Percentiles rank a stretch among this genome's conserved stretches.
These are phyloP conservation scores for Agonopterix subpropinquella DNA, from an alignment of 2,888 invertebrate genomes.

Conservation along the genomic window DNA sequence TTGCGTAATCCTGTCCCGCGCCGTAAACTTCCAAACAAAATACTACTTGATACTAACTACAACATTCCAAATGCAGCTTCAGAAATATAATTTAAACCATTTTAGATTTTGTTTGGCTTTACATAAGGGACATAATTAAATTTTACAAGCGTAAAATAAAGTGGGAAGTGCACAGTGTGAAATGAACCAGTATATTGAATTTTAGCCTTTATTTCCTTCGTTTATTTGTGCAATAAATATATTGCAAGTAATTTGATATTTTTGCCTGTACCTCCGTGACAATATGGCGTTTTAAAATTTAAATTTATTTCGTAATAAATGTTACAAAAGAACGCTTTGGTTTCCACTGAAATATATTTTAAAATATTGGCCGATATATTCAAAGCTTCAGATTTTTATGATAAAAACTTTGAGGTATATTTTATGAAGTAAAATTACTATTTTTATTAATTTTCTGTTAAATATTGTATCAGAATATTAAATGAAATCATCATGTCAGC, in stretches of 20 bases:
- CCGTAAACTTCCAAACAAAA: constrained; percentile 54
- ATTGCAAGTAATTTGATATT: constrained; percentile 46
- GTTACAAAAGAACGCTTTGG: too few species aligned
- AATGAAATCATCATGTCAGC: too few species aligned
- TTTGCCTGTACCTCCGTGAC: constrained; percentile 3
- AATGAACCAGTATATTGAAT: constrained; percentile 49
- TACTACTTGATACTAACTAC: constrained; percentile 33
- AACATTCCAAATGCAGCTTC: too few species aligned
- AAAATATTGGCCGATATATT: too few species aligned
- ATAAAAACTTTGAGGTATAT: too few species aligned
- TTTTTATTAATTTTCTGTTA: too few species aligned
- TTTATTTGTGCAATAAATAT: constrained; percentile 36
- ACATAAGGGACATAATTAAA: neutral
- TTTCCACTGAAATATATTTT: too few species aligned
- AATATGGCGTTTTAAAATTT: neutral
- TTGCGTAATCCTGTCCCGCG: constrained; percentile 48
- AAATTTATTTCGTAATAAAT: too few species aligned
- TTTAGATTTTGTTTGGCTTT: neutral
- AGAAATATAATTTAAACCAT: too few species aligned
- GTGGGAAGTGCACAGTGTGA: constrained; percentile 30
- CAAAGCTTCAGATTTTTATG: too few species aligned
- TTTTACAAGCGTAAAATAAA: neutral
- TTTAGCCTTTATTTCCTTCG: constrained; percentile 40
- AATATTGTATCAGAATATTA: too few species aligned
- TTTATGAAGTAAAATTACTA: too few species aligned